Evolutionary conservation across 2,113 vertebrate species (phyloP), one percentile per base, ranked within the genome.

Genomic region (Trematomus loennbergii): DNA sequence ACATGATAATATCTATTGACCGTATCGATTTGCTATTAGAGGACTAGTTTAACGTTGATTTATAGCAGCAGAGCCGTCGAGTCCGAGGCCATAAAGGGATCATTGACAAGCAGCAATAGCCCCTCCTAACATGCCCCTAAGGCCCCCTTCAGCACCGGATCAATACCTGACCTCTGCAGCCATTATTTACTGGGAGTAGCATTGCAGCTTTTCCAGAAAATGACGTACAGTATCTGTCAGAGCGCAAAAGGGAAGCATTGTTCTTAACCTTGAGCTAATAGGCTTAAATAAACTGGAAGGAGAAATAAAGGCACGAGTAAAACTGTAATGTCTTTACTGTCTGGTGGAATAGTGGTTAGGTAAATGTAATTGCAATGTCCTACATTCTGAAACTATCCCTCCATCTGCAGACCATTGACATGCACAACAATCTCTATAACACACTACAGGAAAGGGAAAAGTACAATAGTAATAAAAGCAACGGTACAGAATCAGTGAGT

Each of bases 21-120:
- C 73, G 3, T 45, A 92, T 92, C 79, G 92, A 93, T 92, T 93
- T 92, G 84, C 89, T 88, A 92, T 93, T 93, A 92, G 83, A 82
- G 68, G 84, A 77, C 90, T 92, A 87, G 93, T 93, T 93, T 93
- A 90, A 93, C 83, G 83, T 83, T 92, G 88, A 94, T 92, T 88
- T 69, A 88, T 87, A 64, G 82, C 55, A 10, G 46, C 66, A 80
- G 33, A 82, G 57, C 83, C 87, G 84, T 86, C 87, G 85, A 90
- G 88, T 88, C 88, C 81, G 80, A 72, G 84, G 91, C 89, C 89
- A 92, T 93, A 91, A 92, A 89, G 85, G 87, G 87, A 92, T 93
- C 91, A 94, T 86, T 92, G 92, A 93, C 92, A 90, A 87, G 90
- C 88, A 86, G 77, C 90, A 92, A 92, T 93, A 88, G 89, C 83